Conservation (phyloP, 2,888 invertebrate species). For the Fragum fragum region DNA sequence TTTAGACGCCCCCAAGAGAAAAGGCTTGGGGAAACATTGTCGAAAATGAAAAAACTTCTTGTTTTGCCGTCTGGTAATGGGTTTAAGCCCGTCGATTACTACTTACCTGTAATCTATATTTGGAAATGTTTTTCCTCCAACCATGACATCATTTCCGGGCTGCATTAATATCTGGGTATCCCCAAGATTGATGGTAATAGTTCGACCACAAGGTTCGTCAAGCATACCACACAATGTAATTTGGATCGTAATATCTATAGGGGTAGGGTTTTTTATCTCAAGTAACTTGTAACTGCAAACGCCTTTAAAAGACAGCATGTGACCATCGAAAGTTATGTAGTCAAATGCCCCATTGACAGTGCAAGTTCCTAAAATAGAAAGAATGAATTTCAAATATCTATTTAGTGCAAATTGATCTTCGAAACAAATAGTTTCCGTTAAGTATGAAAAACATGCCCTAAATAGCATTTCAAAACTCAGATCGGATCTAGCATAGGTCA, state of each 20-base stretch:
- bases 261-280: background rate
- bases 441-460: too few species aligned
- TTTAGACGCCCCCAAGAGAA: too few species aligned
- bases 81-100: too few species aligned
- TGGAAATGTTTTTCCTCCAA: background rate
- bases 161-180: background rate
- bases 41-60: too few species aligned
- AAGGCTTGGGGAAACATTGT: too few species aligned
- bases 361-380: slow-evolving; percentile 7
- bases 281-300: slow-evolving; percentile 1
- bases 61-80: too few species aligned
- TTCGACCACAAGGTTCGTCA: background rate
- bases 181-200: background rate
- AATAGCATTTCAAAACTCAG: too few species aligned
- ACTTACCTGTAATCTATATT: background rate
- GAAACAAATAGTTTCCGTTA: too few species aligned
- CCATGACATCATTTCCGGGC: background rate
- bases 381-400: too few species aligned
- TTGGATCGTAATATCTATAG: background rate
- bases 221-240: background rate
- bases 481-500: too few species aligned
- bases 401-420: too few species aligned
- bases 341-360: background rate
- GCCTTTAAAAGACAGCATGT: background rate
- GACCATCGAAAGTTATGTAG: slow-evolving; percentile 9